A percentile compares a stretch with the other conserved stretches of the same genome.
Evolutionary conservation across 2,797 vertebrate genomes (phyloP).

Genomic region (Labeo calbasu): DNA sequence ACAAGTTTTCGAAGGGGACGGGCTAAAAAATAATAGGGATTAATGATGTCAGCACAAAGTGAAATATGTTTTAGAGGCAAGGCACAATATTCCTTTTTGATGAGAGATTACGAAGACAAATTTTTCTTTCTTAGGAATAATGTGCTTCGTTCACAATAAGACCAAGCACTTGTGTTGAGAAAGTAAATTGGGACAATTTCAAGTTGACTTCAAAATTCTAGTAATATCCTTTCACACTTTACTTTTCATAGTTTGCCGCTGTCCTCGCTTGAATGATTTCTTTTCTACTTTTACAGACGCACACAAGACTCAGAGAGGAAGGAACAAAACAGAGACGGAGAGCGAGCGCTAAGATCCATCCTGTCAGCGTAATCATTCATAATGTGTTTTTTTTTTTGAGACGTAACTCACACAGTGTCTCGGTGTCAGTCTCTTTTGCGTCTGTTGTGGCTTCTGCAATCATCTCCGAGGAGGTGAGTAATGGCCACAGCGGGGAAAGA

Average conservation of each 20-base stretch:
- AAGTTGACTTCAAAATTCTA: not conserved
- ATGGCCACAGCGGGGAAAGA: conserved; percentile 49
- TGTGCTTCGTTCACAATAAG: not conserved
- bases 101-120: not conserved
- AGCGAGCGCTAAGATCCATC: not conserved
- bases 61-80: not conserved
- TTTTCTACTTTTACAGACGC: not conserved
- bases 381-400: conserved; percentile 39
- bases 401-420: conserved; percentile 16
- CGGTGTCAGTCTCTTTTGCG: conserved; percentile 2
- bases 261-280: not conserved
- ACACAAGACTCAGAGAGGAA: conserved; percentile 1
- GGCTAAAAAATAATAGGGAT: not conserved
- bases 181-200: not conserved
- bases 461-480: conserved; percentile 42
- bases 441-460: conserved; percentile 31
- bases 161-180: not conserved
- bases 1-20: not conserved
- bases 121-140: not conserved
- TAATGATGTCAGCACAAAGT: not conserved
- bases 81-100: not conserved
- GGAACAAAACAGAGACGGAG: not conserved
- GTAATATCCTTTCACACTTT: not conserved
- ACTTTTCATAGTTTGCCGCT: conserved; percentile 8
- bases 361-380: conserved; percentile 33